Conservation (phyloP, 2,888 invertebrate genomes). For the Amiota minor region DNA sequence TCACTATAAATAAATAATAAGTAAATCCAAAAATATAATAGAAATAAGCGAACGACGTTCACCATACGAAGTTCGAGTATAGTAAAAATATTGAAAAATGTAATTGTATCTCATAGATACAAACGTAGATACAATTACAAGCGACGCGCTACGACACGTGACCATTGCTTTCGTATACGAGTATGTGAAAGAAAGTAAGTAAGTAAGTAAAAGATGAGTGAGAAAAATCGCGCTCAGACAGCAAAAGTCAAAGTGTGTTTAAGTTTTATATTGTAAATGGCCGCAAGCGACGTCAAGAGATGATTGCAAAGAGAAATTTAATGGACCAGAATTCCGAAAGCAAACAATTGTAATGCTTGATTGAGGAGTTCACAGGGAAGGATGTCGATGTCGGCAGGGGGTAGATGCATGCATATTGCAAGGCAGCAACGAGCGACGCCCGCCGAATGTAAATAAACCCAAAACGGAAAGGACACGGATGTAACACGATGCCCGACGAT, state of each 20-base stretch:
- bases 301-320: slow-evolving; percentile 47
- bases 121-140: slow-evolving; percentile 65
- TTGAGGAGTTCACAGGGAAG: slow-evolving; percentile 45
- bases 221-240: slow-evolving; percentile 53
- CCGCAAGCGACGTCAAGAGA: slow-evolving; percentile 42
- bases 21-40: slow-evolving; percentile 53
- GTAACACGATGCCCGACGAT: too few relatives aligned
- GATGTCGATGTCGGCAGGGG: neutral
- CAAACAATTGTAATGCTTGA: slow-evolving; percentile 65
- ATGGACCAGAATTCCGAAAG: slow-evolving; percentile 66
- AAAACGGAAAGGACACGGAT: neutral
- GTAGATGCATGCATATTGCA: neutral
- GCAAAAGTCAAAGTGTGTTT: slow-evolving; percentile 20
- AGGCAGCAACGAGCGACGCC: neutral
- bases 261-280: slow-evolving; percentile 26
- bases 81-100: slow-evolving; percentile 65
- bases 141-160: slow-evolving; percentile 45
- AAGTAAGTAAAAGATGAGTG: slow-evolving; percentile 52
- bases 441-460: slow-evolving; percentile 21
- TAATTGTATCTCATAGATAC: slow-evolving; percentile 66
- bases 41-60: slow-evolving; percentile 25
- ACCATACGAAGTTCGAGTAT: slow-evolving; percentile 10
- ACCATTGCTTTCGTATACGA: slow-evolving; percentile 41
- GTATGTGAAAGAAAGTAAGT: too few relatives aligned
- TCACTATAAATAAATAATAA: slow-evolving; percentile 67